Evolutionary conservation across 2,113 vertebrate species (phyloP), one percentile per base, ranked within the genome.

Genomic region (Aleadryas rufinucha): DNA sequence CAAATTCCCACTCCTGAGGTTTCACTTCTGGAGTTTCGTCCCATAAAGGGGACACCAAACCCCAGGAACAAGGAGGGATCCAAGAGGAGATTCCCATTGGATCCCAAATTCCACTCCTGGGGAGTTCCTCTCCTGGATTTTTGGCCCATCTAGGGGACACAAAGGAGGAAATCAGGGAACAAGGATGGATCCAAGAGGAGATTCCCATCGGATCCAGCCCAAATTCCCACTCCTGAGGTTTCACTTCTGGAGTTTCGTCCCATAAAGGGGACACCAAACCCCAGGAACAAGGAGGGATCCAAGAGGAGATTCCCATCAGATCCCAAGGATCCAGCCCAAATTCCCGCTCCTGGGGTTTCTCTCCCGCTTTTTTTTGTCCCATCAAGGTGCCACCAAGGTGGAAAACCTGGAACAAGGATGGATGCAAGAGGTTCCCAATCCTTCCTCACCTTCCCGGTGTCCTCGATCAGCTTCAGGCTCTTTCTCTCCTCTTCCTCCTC

Each of bases 371-470:
- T 71, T 71, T 53, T 10, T 2, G 8, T 7, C 41, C 33, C 44
- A 30, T 3, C 1, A 23, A 41, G 18, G 44, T 8, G 19, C 19
- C 44, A 45, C 9, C 44, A 45, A 20, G 28, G 15, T 14, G 8
- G 0, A 39, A 52, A 70, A 22, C 6, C 1, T 3, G 12, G 52
- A 4, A 42, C 4, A 3, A n/a, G 10, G 31, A 71, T 2, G 57
- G 42, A 42, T 16, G 35, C 4, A 1, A 9, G 59, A 21, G 26
- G 77, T 54, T 68, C 65, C 35, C 35, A 37, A 39, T 3, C 35
- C 16, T 18, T 31, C 60, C 65, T 0, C 28, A 99, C 99, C 98
- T 97, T 94, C 77, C 98, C 90, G 91, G 97, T 98, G 41, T 98
- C 96, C 81, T 98, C 98, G 31, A 96, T 92, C 95, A 98, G 96